Conservation (phyloP, 2,888 invertebrate species). For the Heliconius ethilla region DNA sequence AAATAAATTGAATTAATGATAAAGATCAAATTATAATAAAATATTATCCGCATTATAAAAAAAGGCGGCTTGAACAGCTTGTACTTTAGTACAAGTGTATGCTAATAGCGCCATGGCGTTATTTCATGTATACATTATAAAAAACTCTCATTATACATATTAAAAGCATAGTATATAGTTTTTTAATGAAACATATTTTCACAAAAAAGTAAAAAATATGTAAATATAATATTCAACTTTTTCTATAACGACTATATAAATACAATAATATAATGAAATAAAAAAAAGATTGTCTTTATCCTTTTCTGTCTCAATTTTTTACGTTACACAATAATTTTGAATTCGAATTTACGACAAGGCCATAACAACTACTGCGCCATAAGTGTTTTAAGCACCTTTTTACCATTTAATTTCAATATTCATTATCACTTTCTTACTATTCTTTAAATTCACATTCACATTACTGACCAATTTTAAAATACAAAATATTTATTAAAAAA, state of each 20-base stretch:
- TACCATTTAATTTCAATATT: slow-evolving; percentile 10
- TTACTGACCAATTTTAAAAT: slow-evolving; percentile 18
- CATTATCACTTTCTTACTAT: slow-evolving; percentile 1
- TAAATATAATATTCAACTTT: neutral
- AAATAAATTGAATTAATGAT: neutral
- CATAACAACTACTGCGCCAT: slow-evolving; percentile 8
- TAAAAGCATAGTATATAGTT: neutral
- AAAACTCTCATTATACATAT: neutral
- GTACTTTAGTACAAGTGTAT: neutral
- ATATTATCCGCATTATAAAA: slow-evolving; percentile 1
- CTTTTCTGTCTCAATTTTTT: no score
- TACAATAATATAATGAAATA: neutral
- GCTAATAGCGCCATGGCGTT: neutral
- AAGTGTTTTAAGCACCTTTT: slow-evolving; percentile 4
- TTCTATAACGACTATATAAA: neutral
- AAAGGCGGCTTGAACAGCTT: neutral
- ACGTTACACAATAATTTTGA: neutral
- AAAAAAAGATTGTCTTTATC: no score
- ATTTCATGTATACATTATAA: neutral
- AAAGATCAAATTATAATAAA: neutral
- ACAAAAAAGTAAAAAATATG: neutral
- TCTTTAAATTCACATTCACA: neutral
- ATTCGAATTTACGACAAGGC: neutral
- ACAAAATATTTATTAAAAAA: neutral
- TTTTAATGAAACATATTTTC: neutral